A percentile compares a stretch with the other conserved stretches of the same genome.
Conservation (phyloP, 2,113 vertebrate genomes). For the Lophius piscatorius region DNA sequence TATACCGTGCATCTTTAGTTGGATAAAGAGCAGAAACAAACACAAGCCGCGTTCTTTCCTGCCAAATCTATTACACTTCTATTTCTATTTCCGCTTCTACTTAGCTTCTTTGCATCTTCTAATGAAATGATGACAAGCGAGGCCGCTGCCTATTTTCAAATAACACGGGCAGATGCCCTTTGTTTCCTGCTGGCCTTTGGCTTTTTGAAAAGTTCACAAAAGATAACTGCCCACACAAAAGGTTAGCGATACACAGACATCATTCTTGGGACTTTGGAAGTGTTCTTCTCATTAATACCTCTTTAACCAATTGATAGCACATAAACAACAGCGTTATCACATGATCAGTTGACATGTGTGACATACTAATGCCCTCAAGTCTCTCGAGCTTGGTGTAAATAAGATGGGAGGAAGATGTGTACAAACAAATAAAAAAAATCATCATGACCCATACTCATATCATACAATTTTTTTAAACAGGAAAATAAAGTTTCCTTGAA, state of each 20-base stretch:
- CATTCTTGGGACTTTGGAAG: slow-evolving; percentile 18
- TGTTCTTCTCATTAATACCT: slow-evolving; percentile 62
- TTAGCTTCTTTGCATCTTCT: slow-evolving; percentile 3
- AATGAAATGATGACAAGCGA: slow-evolving; percentile 29
- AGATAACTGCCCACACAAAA: slow-evolving; percentile 27
- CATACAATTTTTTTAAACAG: neutral
- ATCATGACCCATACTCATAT: neutral
- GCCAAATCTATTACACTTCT: neutral
- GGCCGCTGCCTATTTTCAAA: slow-evolving; percentile 5
- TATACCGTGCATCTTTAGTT: slow-evolving; percentile 37
- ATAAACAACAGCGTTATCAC: slow-evolving; percentile 53
- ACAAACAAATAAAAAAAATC: neutral
- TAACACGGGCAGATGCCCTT: slow-evolving; percentile 35
- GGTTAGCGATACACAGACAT: slow-evolving; percentile 34
- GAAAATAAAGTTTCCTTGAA: slow-evolving; percentile 7
- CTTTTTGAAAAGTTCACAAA: slow-evolving; percentile 48
- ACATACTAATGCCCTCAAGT: slow-evolving; percentile 71
- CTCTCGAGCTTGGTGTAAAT: slow-evolving; percentile 52
- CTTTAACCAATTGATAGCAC: slow-evolving; percentile 75
- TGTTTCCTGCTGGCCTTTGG: slow-evolving; percentile 23
- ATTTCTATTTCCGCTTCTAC: neutral
- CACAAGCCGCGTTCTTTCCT: neutral
- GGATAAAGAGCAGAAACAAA: slow-evolving; percentile 23
- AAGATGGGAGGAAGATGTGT: slow-evolving; percentile 32
- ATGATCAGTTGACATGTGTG: slow-evolving; percentile 73